A percentile compares a stretch with the other conserved stretches of the same genome.
These are phyloP conservation scores for Sarcophilus harrisii DNA, from an alignment of 2,797 vertebrate species.

Conservation along the genomic window DNA sequence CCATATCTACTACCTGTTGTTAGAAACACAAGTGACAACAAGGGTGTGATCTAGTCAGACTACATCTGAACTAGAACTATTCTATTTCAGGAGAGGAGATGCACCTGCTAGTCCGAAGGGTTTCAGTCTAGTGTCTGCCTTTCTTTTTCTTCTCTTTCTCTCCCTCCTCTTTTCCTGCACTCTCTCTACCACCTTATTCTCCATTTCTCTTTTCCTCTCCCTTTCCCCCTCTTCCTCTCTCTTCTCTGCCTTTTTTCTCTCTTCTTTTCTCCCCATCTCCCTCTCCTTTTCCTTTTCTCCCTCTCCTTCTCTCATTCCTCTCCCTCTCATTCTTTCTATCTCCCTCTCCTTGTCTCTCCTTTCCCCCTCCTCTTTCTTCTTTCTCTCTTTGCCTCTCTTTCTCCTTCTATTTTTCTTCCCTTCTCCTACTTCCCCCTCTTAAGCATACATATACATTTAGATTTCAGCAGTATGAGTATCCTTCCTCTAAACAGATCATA, in stretches of 20 bases:
- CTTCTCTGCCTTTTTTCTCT: neutral
- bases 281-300: neutral
- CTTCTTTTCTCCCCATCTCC: neutral
- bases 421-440: neutral
- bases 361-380: too few species aligned
- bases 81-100: neutral
- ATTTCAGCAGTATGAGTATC: neutral
- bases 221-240: too few species aligned
- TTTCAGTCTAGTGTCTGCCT: neutral
- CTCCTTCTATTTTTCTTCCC: neutral
- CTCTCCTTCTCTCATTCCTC: too few species aligned
- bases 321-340: too few species aligned
- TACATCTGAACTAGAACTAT: neutral
- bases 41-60: rapidly evolving
- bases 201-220: too few species aligned
- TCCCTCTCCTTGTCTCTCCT: neutral
- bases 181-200: neutral
- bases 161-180: neutral
- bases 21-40: neutral
- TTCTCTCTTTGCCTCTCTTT: rapidly evolving
- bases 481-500: neutral
- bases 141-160: neutral
- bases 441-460: neutral
- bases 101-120: neutral
- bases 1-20: neutral